Evolutionary conservation across 1,140 invertebrate genomes (phyloP).

Genomic region (Bombus terrestris): DNA sequence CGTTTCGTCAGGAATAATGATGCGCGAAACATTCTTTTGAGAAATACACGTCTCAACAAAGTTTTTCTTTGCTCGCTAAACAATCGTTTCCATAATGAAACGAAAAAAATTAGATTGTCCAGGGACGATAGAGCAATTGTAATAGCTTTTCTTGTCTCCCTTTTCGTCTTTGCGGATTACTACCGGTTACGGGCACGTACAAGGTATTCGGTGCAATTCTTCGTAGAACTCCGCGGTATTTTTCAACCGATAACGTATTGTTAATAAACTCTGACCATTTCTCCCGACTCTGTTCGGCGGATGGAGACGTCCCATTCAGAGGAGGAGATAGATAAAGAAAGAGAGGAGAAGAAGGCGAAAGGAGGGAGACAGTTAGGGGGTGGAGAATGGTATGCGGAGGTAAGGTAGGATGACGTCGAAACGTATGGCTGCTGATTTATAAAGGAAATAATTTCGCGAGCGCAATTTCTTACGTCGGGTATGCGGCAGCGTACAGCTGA

Average conservation of each 20-base stretch:
- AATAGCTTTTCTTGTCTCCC: constrained; percentile 10
- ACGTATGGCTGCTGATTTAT: constrained; percentile 77
- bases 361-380: background rate
- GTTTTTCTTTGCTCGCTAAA: background rate
- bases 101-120: constrained; percentile 5
- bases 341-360: background rate
- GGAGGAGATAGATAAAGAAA: background rate
- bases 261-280: constrained; percentile 67
- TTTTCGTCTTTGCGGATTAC: constrained; percentile 29
- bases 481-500: constrained; percentile 40
- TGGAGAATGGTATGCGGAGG: constrained; percentile 33
- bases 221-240: constrained; percentile 38
- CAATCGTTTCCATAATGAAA: background rate
- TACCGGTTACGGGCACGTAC: background rate
- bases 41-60: no score
- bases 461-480: constrained; percentile 72
- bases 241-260: constrained; percentile 62
- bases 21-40: background rate
- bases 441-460: constrained; percentile 76
- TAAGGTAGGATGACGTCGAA: constrained; percentile 62
- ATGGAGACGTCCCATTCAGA: constrained; percentile 36
- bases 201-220: constrained; percentile 34
- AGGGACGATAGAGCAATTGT: constrained; percentile 10
- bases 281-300: constrained; percentile 34
- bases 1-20: background rate